Evolutionary conservation across 2,888 invertebrate species (phyloP).

Genomic region (Matsumyia berberina): DNA sequence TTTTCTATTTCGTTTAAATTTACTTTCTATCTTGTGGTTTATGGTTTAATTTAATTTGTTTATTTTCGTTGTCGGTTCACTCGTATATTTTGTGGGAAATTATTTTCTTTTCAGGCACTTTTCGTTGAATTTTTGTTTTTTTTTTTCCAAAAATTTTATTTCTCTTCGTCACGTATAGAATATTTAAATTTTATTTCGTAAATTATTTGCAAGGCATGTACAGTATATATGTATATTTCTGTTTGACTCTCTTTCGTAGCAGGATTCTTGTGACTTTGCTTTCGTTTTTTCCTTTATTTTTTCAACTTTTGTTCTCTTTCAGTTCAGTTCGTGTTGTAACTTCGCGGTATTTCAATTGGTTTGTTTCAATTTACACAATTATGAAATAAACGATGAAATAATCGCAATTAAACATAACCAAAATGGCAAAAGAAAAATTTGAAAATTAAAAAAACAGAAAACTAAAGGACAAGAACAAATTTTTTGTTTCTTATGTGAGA

Average conservation of each 20-base stretch:
- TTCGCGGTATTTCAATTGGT: slow-evolving; percentile 52
- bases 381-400: slow-evolving; percentile 50
- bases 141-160: slow-evolving; percentile 5
- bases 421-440: slow-evolving; percentile 37
- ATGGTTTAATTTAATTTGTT: too few species aligned
- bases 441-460: slow-evolving; percentile 63
- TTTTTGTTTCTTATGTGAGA: slow-evolving; percentile 78
- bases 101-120: slow-evolving; percentile 36
- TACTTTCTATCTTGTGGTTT: slow-evolving; percentile 6
- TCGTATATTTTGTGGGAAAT: slow-evolving; percentile 25
- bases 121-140: slow-evolving; percentile 12
- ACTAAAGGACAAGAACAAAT: slow-evolving; percentile 69
- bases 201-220: slow-evolving; percentile 27
- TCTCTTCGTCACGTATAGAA: neutral
- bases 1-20: slow-evolving; percentile 9
- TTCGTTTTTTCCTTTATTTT: slow-evolving; percentile 19
- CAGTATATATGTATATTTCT: slow-evolving; percentile 16
- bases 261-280: slow-evolving; percentile 53
- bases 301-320: slow-evolving; percentile 5
- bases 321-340: slow-evolving; percentile 18
- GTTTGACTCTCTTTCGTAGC: slow-evolving; percentile 35
- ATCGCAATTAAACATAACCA: slow-evolving; percentile 31
- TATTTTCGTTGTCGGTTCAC: slow-evolving; percentile 57
- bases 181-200: slow-evolving; percentile 1
- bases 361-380: slow-evolving; percentile 51